Evolutionary conservation across 2,113 vertebrate species (phyloP).

Genomic region (Sula dactylatra): DNA sequence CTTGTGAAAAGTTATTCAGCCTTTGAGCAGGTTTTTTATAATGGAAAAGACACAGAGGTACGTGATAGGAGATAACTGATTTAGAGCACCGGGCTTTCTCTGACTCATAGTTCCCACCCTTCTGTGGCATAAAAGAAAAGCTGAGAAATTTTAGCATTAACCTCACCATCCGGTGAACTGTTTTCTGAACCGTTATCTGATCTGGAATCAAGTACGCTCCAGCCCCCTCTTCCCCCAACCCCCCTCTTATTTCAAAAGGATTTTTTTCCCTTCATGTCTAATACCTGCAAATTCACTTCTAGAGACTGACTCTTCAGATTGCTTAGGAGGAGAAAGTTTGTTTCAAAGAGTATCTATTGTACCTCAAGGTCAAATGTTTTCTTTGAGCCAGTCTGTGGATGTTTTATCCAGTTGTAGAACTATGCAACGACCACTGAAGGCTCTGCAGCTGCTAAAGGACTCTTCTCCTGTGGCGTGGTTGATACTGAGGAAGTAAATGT

Average conservation of each 20-base stretch:
- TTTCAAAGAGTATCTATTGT: conserved; percentile 19
- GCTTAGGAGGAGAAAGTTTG: conserved; percentile 25
- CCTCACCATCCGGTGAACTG: neutral
- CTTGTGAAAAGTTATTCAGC: neutral
- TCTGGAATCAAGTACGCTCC: neutral
- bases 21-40: neutral
- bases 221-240: neutral
- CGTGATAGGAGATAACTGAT: neutral
- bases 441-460: neutral
- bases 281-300: neutral
- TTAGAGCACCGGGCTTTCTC: neutral
- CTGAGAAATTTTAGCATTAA: neutral
- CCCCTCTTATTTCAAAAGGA: neutral
- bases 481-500: neutral
- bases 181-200: neutral
- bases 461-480: neutral
- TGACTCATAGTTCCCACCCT: neutral
- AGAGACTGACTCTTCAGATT: neutral
- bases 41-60: neutral
- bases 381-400: conserved; percentile 1
- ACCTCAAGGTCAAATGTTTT: conserved; percentile 35
- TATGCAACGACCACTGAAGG: neutral
- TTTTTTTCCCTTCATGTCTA: neutral
- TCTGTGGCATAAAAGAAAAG: neutral
- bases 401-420: neutral